These are phyloP conservation scores for Tenthredo notha DNA, from an alignment of 2,888 invertebrate species.

Conservation along the genomic window DNA sequence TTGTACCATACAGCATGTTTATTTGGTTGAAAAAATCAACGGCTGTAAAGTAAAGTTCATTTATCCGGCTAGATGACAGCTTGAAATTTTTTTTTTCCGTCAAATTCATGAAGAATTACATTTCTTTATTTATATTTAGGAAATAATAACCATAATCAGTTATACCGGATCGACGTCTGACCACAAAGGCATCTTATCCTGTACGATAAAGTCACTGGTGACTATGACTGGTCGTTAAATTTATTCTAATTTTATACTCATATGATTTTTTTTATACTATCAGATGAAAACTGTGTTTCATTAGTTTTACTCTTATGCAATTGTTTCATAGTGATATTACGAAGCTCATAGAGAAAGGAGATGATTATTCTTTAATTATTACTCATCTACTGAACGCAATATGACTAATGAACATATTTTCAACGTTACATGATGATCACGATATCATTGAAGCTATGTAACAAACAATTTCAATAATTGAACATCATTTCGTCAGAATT, in stretches of 20 bases:
- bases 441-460: neutral
- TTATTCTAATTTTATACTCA: neutral
- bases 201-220: neutral
- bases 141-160: neutral
- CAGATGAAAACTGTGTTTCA: neutral
- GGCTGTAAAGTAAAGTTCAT: slow-evolving; percentile 83
- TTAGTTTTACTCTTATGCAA: neutral
- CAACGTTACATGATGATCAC: neutral
- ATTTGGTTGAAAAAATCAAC: slow-evolving; percentile 99
- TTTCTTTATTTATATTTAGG: neutral
- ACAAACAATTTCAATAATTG: neutral
- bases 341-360: neutral
- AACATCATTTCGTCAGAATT: neutral
- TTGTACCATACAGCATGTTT: slow-evolving; percentile 99
- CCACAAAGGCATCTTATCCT: neutral
- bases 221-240: neutral
- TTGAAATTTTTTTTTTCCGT: neutral
- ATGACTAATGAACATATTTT: neutral
- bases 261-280: neutral
- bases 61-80: neutral
- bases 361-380: neutral
- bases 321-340: neutral
- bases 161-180: neutral
- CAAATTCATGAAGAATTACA: neutral
- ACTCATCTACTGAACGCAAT: too few species aligned